Evolutionary conservation across 2,797 vertebrate genomes (phyloP).

Genomic region (Mareca penelope): DNA sequence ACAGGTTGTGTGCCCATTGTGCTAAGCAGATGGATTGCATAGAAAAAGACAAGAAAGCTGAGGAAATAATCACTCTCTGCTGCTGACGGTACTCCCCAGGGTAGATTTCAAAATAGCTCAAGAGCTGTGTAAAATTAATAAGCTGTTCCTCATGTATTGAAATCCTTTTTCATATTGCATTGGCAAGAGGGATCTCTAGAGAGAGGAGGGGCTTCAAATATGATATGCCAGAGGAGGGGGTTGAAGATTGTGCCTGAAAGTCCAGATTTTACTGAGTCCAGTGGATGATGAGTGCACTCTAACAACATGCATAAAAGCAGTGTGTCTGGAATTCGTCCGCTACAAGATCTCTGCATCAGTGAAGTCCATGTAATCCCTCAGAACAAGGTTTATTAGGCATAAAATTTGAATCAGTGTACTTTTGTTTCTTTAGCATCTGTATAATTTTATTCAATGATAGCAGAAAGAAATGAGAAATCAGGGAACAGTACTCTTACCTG

Average conservation of each 20-base stretch:
- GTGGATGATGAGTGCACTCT: background rate
- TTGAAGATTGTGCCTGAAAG: background rate
- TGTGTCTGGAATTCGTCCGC: background rate
- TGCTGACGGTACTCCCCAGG: slow-evolving; percentile 57
- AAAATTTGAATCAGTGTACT: background rate
- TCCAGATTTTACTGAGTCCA: background rate
- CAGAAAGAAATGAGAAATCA: background rate
- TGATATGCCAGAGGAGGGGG: background rate
- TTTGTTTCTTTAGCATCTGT: background rate
- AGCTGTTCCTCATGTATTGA: slow-evolving; percentile 31
- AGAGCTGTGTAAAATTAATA: slow-evolving; percentile 67
- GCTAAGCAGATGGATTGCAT: slow-evolving; percentile 15
- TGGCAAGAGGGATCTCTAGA: background rate
- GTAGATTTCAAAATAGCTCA: slow-evolving; percentile 65
- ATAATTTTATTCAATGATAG: background rate
- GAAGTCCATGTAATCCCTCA: background rate
- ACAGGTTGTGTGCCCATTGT: slow-evolving; percentile 15
- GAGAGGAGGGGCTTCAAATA: background rate
- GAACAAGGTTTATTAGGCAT: background rate
- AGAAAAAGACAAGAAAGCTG: slow-evolving; percentile 46
- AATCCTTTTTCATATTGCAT: slow-evolving; percentile 26
- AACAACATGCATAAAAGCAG: background rate
- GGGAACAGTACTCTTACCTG: background rate
- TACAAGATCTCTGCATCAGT: background rate
- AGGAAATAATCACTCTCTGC: slow-evolving; percentile 54